Evolutionary conservation across 1,140 invertebrate species (phyloP), one percentile per base, ranked within the genome.

Genomic region (Achroia grisella): DNA sequence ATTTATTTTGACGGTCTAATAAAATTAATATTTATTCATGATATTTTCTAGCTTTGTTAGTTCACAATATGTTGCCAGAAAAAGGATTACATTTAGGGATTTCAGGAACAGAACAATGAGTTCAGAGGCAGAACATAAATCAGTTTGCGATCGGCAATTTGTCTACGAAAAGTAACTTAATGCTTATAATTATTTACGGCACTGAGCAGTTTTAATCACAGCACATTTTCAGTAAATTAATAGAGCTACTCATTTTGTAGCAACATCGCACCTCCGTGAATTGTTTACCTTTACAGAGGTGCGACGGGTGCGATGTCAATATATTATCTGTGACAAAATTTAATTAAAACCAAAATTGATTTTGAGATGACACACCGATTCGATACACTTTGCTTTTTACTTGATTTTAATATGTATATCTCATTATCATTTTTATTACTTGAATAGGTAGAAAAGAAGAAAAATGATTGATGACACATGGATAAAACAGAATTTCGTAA

Each of bases 161-260:
- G 43, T 58, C 47, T 50, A 44, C 17, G 17, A 10, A 35, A 8
- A 15, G 29, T 37, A 53, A 34, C 12, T 43, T 50, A 45, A 58
- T 58, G 47, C 36, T 27, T 35, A 37, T 49, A 53, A 53, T 53
- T 47, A 58, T 52, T 58, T 48, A 47, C 27, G 39, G 31, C 44
- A 40, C 34, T 34, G 28, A 55, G 30, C 11, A 41, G 44, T 34
- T 58, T 46, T 52, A 48, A 56, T 56, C 39, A 56, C 30, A 36
- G 37, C 14, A 15, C 30, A 42, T 49, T 54, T 50, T 37, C 30
- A 17, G 4, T 15, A 39, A 49, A 43, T 49, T 49, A 48, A 48
- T 48, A 35, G 31, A 31, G 11, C 31, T 6, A 15, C 11, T 42
- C 39, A 23, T 23, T 23, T 23, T 23, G 17, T 23, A 23, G 17